Evolutionary conservation across 2,113 vertebrate genomes (phyloP), one percentile per base, ranked within the genome.

Genomic region (Xiphias gladius): DNA sequence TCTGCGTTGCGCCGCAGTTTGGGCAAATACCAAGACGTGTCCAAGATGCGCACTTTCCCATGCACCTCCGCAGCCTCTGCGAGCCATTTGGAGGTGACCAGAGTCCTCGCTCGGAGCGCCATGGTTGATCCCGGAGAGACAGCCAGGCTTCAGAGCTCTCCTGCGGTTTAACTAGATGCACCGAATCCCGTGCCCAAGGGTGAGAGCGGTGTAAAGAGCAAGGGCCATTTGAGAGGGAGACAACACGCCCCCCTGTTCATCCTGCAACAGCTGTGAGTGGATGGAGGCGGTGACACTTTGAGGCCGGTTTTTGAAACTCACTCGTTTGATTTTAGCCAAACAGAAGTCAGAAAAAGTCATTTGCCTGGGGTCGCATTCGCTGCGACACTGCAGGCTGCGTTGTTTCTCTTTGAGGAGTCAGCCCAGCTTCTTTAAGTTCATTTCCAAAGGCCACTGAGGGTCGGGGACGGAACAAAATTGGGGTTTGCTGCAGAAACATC

Each of bases 1-100:
- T 88, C 94, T 0, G 95, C 94, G 14, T 96, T 93, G 2, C 96
- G 96, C 4, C 95, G 94, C 85, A 96, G 75, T 84, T 96, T 96
- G 0, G 98, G 97, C 65, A 99, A 91, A 83, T 98, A 97, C 98
- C 97, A 99, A 12, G 98, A 99, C 0, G 97, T 93, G 63, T 99
- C 98, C 62, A 99, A 81, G 0, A 99, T 80, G 76, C 95, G 95
- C 79, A 97, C 67, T 19, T 93, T 94, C 2, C 86, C 88, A 3
- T 90, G 92, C 2, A 83, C 71, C n/a, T 87, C 93, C 62, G 96
- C 74, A 0, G 96, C 95, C 71, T 97, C 96, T 0, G 94, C 91
- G 17, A 99, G 96, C 97, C 97, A 98, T 7, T 95, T 96, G 0
- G 96, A 95, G 0, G 96, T 95, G 41, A 98, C 96, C 1, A 99